A percentile compares a stretch with the other conserved stretches of the same genome.
These are phyloP conservation scores for Dendroctonus valens DNA, from an alignment of 1,140 invertebrate genomes.

Conservation along the genomic window DNA sequence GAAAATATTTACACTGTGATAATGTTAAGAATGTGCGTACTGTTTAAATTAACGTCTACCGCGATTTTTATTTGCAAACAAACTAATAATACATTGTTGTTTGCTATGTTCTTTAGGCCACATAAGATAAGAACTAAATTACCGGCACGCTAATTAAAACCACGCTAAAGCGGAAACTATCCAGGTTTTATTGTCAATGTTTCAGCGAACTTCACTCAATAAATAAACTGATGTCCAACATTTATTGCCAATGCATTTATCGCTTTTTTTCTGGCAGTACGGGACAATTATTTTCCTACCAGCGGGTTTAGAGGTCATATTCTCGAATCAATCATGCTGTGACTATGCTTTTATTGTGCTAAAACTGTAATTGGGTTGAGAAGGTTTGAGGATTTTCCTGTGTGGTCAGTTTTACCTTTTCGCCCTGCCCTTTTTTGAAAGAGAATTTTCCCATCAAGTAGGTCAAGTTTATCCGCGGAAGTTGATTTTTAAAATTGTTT, in stretches of 20 bases:
- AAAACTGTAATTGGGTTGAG: not conserved
- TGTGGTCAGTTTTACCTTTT: too few relatives aligned
- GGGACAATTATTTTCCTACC: slow-evolving; percentile 15
- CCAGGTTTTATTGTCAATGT: too few relatives aligned
- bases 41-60: slow-evolving; percentile 2
- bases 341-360: not conserved
- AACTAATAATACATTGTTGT: not conserved
- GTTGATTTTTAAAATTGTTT: too few relatives aligned
- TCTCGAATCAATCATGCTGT: slow-evolving; percentile 13
- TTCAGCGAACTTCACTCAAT: not conserved
- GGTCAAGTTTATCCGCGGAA: too few relatives aligned
- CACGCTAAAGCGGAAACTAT: too few relatives aligned
- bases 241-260: slow-evolving; percentile 14
- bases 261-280: slow-evolving; percentile 10
- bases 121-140: too few relatives aligned
- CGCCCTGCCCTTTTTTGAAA: too few relatives aligned
- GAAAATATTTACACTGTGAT: too few relatives aligned
- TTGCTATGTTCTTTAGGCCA: not conserved
- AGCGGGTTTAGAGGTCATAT: slow-evolving; percentile 16
- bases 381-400: not conserved
- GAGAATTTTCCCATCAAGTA: too few relatives aligned
- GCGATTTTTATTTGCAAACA: not conserved
- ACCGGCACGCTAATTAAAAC: too few relatives aligned
- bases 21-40: not conserved
- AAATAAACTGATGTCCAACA: slow-evolving; percentile 10